These are phyloP conservation scores for Lytechinus variegatus DNA, from an alignment of 35 echinoderm and acorn worm genomes.

Conservation along the genomic window DNA sequence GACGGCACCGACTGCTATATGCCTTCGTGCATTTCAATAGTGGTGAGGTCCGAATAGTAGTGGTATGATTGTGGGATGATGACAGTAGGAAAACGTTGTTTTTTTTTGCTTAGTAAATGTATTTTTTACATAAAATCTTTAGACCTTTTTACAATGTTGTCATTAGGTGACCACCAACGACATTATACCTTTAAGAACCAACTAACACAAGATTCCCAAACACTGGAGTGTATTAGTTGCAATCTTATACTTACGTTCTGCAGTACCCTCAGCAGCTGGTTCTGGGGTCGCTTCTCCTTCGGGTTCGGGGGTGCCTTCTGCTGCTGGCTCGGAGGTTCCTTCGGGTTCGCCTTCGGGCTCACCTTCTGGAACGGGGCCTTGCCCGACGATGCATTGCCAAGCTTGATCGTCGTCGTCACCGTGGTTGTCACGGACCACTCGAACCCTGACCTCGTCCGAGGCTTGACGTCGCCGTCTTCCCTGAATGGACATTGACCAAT, in stretches of 20 bases:
- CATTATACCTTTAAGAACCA: too few relatives aligned
- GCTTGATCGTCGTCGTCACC: background rate
- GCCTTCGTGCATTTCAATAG: too few relatives aligned
- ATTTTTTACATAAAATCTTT: too few relatives aligned
- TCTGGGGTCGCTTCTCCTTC: background rate
- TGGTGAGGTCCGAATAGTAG: too few relatives aligned
- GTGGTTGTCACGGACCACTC: background rate
- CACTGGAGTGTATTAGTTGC: background rate
- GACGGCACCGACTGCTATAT: too few relatives aligned
- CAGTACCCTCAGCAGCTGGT: background rate
- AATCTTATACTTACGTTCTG: background rate
- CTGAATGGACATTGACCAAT: background rate
- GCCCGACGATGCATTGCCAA: constrained; percentile 23
- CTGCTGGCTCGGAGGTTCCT: constrained; percentile 42
- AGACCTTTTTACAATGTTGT: too few relatives aligned
- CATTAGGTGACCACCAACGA: too few relatives aligned
- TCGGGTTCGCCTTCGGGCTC: constrained; percentile 72
- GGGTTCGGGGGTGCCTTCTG: constrained; percentile 42
- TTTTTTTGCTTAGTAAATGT: too few relatives aligned
- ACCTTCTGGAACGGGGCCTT: constrained; percentile 52
- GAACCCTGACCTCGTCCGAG: background rate
- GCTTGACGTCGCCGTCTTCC: background rate
- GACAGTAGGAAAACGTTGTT: too few relatives aligned
- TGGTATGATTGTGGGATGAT: too few relatives aligned
- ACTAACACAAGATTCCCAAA: background rate